Percentiles rank a stretch among this genome's conserved stretches.
Conservation (phyloP, 1,140 invertebrate genomes). For the Anastrepha ludens region DNA sequence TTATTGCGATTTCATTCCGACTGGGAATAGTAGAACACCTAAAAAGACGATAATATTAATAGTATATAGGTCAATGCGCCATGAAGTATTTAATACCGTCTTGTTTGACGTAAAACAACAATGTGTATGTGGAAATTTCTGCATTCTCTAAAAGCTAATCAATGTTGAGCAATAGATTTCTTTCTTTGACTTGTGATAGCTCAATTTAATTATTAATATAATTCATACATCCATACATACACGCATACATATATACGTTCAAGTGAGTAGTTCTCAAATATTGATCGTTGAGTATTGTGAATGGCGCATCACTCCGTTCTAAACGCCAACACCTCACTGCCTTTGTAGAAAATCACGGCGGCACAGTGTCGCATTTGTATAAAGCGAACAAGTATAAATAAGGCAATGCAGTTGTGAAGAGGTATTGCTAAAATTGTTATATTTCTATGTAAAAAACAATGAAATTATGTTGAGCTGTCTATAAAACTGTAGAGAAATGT, state of each 20-base stretch:
- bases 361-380: not conserved
- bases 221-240: not conserved
- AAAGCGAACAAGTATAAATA: not conserved
- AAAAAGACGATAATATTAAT: not conserved
- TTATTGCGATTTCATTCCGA: not conserved
- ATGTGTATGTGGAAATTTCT: not conserved
- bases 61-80: conserved; percentile 12
- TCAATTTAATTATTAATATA: not conserved
- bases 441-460: too few relatives aligned
- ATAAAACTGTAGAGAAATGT: too few relatives aligned
- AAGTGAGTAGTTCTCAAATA: not conserved
- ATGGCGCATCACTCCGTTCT: not conserved
- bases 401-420: too few relatives aligned
- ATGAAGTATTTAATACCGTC: not conserved
- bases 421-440: too few relatives aligned
- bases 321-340: not conserved
- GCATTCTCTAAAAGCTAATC: not conserved
- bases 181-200: not conserved
- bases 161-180: not conserved
- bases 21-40: not conserved
- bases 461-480: too few relatives aligned
- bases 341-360: not conserved
- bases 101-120: not conserved
- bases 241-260: not conserved
- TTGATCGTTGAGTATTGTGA: not conserved